Percentiles rank a stretch among this genome's conserved stretches.
Evolutionary conservation across 2,113 vertebrate genomes (phyloP).

Genomic region (Chaetodon auriga): DNA sequence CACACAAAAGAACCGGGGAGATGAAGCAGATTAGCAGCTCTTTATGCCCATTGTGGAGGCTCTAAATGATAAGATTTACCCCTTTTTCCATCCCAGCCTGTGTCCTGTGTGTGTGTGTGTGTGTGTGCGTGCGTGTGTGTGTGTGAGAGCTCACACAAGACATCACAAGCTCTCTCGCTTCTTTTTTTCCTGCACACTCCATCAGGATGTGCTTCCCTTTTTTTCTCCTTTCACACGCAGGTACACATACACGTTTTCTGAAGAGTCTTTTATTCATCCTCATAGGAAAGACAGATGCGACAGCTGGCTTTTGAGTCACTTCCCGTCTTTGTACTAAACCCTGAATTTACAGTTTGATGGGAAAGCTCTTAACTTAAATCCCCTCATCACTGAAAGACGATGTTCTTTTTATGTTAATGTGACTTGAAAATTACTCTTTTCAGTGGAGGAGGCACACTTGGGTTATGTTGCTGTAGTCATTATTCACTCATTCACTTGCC

Average conservation of each 20-base stretch:
- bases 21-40: conserved; percentile 81
- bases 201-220: conserved; percentile 35
- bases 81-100: conserved; percentile 39
- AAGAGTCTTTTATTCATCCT: conserved; percentile 60
- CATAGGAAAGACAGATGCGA: conserved; percentile 39
- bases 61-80: conserved; percentile 81
- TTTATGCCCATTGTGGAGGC: conserved; percentile 76
- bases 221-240: conserved; percentile 32
- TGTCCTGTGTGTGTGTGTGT: conserved; percentile 16
- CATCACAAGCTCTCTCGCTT: conserved; percentile 37
- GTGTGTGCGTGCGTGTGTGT: background rate
- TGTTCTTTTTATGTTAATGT: conserved; percentile 27
- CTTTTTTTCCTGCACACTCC: conserved; percentile 12
- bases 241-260: conserved; percentile 5
- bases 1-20: conserved; percentile 74
- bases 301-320: conserved; percentile 65
- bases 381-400: conserved; percentile 22
- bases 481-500: conserved; percentile 19
- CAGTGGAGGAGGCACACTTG: background rate
- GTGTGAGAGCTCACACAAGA: conserved; percentile 27
- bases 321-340: conserved; percentile 39
- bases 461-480: conserved; percentile 11
- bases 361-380: conserved; percentile 50
- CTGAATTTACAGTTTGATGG: conserved; percentile 46
- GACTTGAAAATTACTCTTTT: conserved; percentile 36